These are phyloP conservation scores for Nesoenas mayeri DNA, from an alignment of 2,113 vertebrate species.

Conservation along the genomic window DNA sequence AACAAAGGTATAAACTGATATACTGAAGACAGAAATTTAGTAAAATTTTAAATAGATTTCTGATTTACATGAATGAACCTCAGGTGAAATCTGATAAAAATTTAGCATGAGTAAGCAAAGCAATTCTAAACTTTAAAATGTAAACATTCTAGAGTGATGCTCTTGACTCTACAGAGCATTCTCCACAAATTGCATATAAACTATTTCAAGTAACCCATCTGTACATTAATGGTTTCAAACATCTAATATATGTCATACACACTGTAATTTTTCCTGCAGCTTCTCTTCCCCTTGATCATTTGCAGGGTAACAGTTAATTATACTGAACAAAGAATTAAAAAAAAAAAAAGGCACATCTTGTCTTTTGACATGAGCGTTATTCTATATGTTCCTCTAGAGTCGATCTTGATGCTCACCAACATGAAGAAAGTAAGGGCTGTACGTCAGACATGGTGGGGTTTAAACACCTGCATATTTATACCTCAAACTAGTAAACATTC, in stretches of 20 bases:
- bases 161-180: neutral
- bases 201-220: neutral
- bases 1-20: neutral
- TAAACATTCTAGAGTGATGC: neutral
- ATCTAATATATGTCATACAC: neutral
- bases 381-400: neutral
- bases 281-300: neutral
- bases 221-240: neutral
- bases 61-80: neutral
- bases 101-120: neutral
- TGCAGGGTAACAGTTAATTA: neutral
- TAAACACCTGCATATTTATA: neutral
- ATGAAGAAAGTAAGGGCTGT: neutral
- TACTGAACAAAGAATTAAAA: neutral
- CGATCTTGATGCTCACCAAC: neutral
- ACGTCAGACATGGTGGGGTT: neutral
- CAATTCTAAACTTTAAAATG: neutral
- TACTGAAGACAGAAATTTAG: neutral
- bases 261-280: neutral
- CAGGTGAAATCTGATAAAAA: neutral
- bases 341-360: neutral
- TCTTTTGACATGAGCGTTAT: neutral
- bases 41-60: neutral
- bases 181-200: neutral
- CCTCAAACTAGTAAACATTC: neutral